phyloP scores from a whole-genome alignment of 2,113 vertebrate genomes.

The Perca fluviatilis region DNA sequence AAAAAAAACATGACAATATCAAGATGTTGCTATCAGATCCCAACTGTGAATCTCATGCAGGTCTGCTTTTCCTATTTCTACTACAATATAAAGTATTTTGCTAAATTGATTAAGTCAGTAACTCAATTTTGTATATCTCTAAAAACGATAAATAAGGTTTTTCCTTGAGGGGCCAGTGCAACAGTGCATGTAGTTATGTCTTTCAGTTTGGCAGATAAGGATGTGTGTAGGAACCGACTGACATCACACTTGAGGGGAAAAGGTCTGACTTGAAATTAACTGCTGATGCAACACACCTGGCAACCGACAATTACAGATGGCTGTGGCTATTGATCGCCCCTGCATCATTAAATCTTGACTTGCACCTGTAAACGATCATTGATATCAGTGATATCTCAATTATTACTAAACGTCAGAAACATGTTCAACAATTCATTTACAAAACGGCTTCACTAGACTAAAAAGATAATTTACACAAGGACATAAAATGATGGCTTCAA shows the following conservation, averaged over 20 bases:
- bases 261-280: not conserved
- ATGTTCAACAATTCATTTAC: not conserved
- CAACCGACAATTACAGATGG: no score
- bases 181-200: not conserved
- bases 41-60: not conserved
- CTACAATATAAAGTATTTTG: not conserved
- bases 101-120: not conserved
- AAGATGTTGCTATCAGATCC: slow-evolving; percentile 11
- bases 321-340: not conserved
- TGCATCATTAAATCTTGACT: not conserved
- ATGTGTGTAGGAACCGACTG: not conserved
- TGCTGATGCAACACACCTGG: not conserved
- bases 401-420: not conserved
- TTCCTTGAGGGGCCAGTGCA: not conserved
- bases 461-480: not conserved
- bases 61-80: not conserved
- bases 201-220: not conserved
- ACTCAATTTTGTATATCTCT: not conserved
- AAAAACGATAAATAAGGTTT: not conserved
- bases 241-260: not conserved
- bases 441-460: not conserved
- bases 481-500: not conserved
- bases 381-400: not conserved
- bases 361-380: not conserved
- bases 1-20: not conserved